These are phyloP conservation scores for Orchesellides sinensis DNA, from an alignment of 2,888 invertebrate species.

Conservation along the genomic window DNA sequence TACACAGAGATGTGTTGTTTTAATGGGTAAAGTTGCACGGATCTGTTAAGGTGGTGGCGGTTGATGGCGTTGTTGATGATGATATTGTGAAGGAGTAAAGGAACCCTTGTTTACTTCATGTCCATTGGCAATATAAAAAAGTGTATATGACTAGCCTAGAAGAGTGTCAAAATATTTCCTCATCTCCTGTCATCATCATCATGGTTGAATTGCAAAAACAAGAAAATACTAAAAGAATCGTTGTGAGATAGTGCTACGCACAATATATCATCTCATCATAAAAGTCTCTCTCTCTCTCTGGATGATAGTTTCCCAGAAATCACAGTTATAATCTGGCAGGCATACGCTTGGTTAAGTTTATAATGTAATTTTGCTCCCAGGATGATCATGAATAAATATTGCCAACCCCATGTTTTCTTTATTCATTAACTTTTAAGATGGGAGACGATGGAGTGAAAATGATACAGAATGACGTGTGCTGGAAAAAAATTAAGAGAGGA, in stretches of 20 bases:
- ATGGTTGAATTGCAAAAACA: constrained; percentile 16
- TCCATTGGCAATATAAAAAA: constrained; percentile 20
- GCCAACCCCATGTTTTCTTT: constrained; percentile 23
- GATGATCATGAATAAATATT: constrained; percentile 27
- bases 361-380: background rate
- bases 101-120: background rate
- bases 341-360: background rate
- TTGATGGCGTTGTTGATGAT: too few species aligned
- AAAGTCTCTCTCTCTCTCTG: too few species aligned
- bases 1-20: too few species aligned
- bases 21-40: too few species aligned
- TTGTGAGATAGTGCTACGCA: too few species aligned
- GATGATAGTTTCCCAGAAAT: background rate
- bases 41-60: too few species aligned
- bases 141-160: constrained; percentile 42
- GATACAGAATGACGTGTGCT: constrained; percentile 18
- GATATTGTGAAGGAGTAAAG: too few species aligned
- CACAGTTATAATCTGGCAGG: too few species aligned
- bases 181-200: constrained; percentile 32
- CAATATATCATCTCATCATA: too few species aligned
- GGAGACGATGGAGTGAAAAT: background rate
- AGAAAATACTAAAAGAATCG: background rate
- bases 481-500: constrained; percentile 28
- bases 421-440: background rate
- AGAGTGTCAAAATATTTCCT: constrained; percentile 49